Percentiles rank a stretch among this genome's conserved stretches.
phyloP scores from a whole-genome alignment of 2,888 invertebrate species.

The Molorchus minor region DNA sequence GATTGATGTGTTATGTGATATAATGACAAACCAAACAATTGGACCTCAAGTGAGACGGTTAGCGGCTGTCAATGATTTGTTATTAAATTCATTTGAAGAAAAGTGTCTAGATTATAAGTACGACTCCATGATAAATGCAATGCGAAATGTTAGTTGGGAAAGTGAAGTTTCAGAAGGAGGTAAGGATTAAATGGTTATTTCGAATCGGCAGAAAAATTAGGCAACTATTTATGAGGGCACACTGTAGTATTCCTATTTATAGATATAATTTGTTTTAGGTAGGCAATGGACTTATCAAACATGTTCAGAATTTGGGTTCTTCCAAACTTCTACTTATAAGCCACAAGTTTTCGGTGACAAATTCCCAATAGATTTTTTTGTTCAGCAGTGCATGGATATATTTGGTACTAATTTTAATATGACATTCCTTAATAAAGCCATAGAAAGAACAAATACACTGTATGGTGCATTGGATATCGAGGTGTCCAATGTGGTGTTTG shows the following conservation, averaged over 20 bases:
- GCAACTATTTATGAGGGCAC: no score
- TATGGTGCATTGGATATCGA: slow-evolving; percentile 81
- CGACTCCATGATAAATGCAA: slow-evolving; percentile 73
- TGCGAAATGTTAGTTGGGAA: slow-evolving; percentile 75
- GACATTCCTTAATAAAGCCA: slow-evolving; percentile 69
- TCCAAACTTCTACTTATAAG: slow-evolving; percentile 82
- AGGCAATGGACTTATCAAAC: slow-evolving; percentile 96
- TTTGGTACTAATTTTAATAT: slow-evolving; percentile 79
- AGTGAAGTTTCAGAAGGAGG: slow-evolving; percentile 72
- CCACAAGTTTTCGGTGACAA: slow-evolving; percentile 75
- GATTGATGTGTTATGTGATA: slow-evolving; percentile 80
- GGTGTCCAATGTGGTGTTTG: slow-evolving; percentile 79
- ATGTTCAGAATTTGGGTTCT: slow-evolving; percentile 96
- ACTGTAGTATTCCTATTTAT: no score
- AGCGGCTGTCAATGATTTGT: slow-evolving; percentile 76
- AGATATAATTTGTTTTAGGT: slow-evolving; percentile 60
- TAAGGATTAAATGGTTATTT: slow-evolving; percentile 47
- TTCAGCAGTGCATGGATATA: slow-evolving; percentile 83
- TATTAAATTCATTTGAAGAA: slow-evolving; percentile 72
- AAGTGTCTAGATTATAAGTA: slow-evolving; percentile 88
- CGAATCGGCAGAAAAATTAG: neutral
- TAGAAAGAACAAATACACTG: slow-evolving; percentile 77
- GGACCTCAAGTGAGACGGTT: slow-evolving; percentile 74
- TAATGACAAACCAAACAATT: slow-evolving; percentile 72
- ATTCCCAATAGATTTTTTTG: slow-evolving; percentile 81